Evolutionary conservation across 2,797 vertebrate species (phyloP), one percentile per base, ranked within the genome.

Genomic region (Pteropus rufus): DNA sequence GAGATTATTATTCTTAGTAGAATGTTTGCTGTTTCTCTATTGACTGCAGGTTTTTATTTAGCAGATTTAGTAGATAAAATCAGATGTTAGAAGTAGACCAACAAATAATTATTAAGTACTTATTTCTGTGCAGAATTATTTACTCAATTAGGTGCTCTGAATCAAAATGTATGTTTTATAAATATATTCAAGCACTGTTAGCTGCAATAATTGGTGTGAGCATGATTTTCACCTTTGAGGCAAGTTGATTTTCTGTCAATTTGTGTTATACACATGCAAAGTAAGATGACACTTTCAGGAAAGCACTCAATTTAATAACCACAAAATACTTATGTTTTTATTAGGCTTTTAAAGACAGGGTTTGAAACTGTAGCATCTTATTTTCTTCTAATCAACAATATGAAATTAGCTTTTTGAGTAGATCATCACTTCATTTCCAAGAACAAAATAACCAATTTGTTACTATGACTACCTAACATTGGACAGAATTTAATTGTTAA

Each of bases 401-500:
- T 67, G n/a, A 93, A 81, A 82, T 85, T 44, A 92, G 36, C 16
- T 94, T 52, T 87, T 49, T 73, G 54, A 96, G 77, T 52, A 18
- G 49, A 77, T 8, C 36, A 73, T 81, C 29, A 3, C 41, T 91
- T 90, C 34, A 70, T 89, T 88, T 94, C 82, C n/a, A 58, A 95
- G 91, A 96, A 90, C 36, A 96, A 93, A 76, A 52, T 56, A 64
- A 89, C 39, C 23, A 56, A 26, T 95, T 80, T 86, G 79, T 92
- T 96, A 72, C 69, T 82, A 49, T 95, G 89, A 89, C 62, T 29
- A 83, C 58, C 26, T 89, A 80, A 62, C 65, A 49, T 21, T 76
- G 46, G 75, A 60, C 31, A 83, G 75, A 80, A 93, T 86, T 86
- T 90, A 85, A 86, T 54, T 67, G 54, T 58, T 89, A 88, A 84